Evolutionary conservation across 2,797 vertebrate genomes (phyloP), one percentile per base, ranked within the genome.

Genomic region (Tadarida brasiliensis): DNA sequence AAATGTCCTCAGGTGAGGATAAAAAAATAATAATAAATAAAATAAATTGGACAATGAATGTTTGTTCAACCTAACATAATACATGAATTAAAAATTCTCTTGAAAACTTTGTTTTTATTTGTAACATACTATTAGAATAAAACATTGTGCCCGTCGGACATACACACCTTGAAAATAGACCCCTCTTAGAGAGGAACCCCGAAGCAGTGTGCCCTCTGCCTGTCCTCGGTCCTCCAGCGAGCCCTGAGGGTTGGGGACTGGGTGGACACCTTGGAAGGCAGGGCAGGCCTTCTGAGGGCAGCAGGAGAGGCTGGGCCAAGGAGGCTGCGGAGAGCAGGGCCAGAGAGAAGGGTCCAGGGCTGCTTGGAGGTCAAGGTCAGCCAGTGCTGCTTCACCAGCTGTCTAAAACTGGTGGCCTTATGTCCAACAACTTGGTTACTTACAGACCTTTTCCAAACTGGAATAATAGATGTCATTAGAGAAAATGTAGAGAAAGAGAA

Each of bases 321-420:
- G 61, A 94, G n/a, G n/a, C 74, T 74, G 11, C 22, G 20, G 61
- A 59, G n/a, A 91, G 35, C 70, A 59, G 82, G 65, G 67, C 91
- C 91, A 83, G 56, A 73, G 59, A 22, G 33, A 73, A 83, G 51
- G 44, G 56, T 56, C 26, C 63, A 47, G 61, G 78, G 78, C 78
- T 91, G 35, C 10, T 5, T 2, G 3, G 44, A 95, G 96, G 81
- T 97, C 95, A 97, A 94, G 84, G 91, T 94, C 95, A 91, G 20
- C 54, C 59, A 80, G 24, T 2, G 33, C 35, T 33, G 82, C 61
- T 83, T 47, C 22, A 49, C 28, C 71, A 44, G 71, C 44, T 24
- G 22, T 59, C 78, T 54, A 16, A 81, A 74, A 78, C 28, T n/a
- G 11, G 16, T 11, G 73, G 77, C 39, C 84, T 70, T 82, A 3